Percentiles rank a stretch among this genome's conserved stretches.
These are phyloP conservation scores for Altica lythri DNA, from an alignment of 2,888 invertebrate species.

Conservation along the genomic window DNA sequence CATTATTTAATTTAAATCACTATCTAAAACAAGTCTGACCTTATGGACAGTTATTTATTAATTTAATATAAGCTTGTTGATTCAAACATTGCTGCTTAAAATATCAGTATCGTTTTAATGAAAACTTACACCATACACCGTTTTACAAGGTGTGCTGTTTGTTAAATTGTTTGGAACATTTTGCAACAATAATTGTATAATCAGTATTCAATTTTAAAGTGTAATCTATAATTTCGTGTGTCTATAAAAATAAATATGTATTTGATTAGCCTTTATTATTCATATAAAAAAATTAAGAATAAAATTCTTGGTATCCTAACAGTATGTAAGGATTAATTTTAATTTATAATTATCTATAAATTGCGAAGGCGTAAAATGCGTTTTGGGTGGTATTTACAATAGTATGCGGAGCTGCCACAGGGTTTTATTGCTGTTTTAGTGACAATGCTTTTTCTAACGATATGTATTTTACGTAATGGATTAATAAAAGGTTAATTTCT, in stretches of 20 bases:
- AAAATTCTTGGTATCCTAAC: slow-evolving; percentile 9
- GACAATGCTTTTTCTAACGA: too few species aligned
- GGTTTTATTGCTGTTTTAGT: too few species aligned
- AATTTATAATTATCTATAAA: not conserved
- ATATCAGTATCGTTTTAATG: not conserved
- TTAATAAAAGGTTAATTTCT: too few species aligned
- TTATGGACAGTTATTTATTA: too few species aligned
- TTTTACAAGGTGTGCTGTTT: slow-evolving; percentile 12
- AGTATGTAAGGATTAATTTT: not conserved
- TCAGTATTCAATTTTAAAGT: slow-evolving; percentile 3
- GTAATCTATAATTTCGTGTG: slow-evolving; percentile 8
- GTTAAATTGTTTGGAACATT: slow-evolving; percentile 16
- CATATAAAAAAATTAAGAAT: not conserved
- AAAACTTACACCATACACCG: not conserved
- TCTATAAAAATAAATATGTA: slow-evolving; percentile 3
- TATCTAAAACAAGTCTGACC: too few species aligned
- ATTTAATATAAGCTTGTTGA: too few species aligned
- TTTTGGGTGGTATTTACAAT: not conserved
- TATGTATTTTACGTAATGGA: too few species aligned
- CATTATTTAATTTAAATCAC: too few species aligned
- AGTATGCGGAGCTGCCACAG: too few species aligned
- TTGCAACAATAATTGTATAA: slow-evolving; percentile 13
- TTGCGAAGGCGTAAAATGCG: not conserved
- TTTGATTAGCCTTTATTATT: slow-evolving; percentile 1
- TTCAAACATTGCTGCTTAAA: not conserved